These are phyloP conservation scores for Alauda arvensis DNA, from an alignment of 2,797 vertebrate genomes.

Conservation along the genomic window DNA sequence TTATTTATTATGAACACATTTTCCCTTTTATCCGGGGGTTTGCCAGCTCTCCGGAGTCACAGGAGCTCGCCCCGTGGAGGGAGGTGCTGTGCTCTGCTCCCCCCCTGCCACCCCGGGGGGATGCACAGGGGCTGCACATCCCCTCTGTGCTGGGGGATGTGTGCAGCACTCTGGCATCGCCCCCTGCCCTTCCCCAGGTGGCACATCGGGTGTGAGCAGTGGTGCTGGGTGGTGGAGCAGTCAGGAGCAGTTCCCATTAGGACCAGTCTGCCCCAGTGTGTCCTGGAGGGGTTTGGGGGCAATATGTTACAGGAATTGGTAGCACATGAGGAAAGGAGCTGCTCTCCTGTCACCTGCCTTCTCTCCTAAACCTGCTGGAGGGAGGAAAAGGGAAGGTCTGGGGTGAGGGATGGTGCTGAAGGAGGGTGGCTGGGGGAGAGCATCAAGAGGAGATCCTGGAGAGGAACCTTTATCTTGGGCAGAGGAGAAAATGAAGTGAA, in stretches of 20 bases:
- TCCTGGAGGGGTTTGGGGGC: not conserved
- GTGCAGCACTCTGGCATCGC: not conserved
- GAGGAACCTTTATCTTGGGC: not conserved
- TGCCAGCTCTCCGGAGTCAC: not conserved
- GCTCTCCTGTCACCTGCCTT: not conserved
- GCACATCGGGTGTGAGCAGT: fast-evolving
- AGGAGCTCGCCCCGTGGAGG: not conserved
- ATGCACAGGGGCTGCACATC: not conserved
- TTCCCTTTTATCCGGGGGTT: conserved; percentile 19
- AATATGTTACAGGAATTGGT: fast-evolving
- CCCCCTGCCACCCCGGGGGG: fast-evolving
- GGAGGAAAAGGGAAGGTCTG: not conserved
- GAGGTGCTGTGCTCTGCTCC: not conserved
- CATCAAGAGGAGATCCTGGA: not conserved
- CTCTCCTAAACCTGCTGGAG: not conserved
- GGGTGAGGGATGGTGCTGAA: not conserved
- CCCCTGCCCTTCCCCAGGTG: not conserved
- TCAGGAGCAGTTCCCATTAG: not conserved
- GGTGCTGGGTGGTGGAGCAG: not conserved
- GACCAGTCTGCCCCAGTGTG: not conserved
- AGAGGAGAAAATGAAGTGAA: not conserved
- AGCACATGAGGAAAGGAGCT: not conserved
- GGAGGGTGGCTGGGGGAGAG: not conserved
- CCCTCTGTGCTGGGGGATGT: not conserved
- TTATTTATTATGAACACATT: conserved; percentile 28